Percentiles rank a stretch among this genome's conserved stretches.
These are phyloP conservation scores for Bostrychus sinensis DNA, from an alignment of 2,113 vertebrate species.

Conservation along the genomic window DNA sequence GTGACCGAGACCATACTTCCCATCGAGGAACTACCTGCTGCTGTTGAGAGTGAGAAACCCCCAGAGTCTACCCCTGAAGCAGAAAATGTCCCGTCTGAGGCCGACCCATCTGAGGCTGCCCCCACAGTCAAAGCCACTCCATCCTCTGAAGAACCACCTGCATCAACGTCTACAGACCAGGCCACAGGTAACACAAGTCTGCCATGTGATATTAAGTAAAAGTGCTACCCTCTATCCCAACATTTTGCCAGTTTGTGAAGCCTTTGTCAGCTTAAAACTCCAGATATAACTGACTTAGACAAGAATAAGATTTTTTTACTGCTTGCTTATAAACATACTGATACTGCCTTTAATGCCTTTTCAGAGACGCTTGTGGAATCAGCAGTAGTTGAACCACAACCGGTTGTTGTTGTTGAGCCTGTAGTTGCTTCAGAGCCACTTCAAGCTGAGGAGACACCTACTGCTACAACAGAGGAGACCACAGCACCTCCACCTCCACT, in stretches of 20 bases:
- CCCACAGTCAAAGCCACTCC: not conserved
- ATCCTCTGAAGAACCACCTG: constrained; percentile 19
- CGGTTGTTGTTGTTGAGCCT: not conserved
- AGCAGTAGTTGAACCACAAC: not conserved
- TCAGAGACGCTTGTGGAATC: constrained; percentile 35
- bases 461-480: not conserved
- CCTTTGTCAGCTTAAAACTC: too few relatives aligned
- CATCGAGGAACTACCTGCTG: constrained; percentile 14
- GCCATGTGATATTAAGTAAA: not conserved
- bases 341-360: not conserved
- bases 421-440: not conserved
- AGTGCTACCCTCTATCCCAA: too few relatives aligned
- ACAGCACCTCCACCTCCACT: not conserved
- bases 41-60: constrained; percentile 18
- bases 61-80: constrained; percentile 7
- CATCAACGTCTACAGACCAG: constrained; percentile 6
- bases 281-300: too few relatives aligned
- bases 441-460: not conserved
- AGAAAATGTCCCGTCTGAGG: not conserved
- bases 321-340: not conserved
- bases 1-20: constrained; percentile 5
- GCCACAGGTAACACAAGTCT: constrained; percentile 43
- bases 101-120: not conserved
- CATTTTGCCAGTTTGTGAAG: too few relatives aligned
- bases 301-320: too few relatives aligned